These are phyloP conservation scores for Chrysolina haemoptera DNA, from an alignment of 2,888 invertebrate species.

Conservation along the genomic window DNA sequence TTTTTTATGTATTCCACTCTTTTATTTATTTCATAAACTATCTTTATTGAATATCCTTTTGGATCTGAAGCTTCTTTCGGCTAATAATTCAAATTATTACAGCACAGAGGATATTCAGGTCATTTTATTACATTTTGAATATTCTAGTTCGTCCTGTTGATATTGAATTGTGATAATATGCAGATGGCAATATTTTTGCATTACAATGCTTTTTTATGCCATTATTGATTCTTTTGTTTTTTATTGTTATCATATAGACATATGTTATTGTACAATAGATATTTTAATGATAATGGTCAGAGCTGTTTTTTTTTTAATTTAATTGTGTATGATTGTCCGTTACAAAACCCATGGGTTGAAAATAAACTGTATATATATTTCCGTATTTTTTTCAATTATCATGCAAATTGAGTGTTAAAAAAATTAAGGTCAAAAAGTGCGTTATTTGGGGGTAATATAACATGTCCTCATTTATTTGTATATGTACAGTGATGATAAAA, in stretches of 20 bases:
- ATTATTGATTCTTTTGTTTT: slow-evolving; percentile 47
- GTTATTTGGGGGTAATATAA: too few species aligned
- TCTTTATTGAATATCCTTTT: too few species aligned
- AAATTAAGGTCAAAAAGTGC: background rate
- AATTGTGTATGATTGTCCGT: slow-evolving; percentile 57
- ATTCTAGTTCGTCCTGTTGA: background rate
- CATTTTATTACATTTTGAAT: slow-evolving; percentile 17
- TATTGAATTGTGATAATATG: slow-evolving; percentile 26
- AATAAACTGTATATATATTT: slow-evolving; percentile 45
- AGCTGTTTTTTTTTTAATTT: slow-evolving; percentile 42
- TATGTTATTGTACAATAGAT: slow-evolving; percentile 48
- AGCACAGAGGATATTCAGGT: background rate
- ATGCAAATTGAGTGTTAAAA: background rate
- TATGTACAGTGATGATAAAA: too few species aligned
- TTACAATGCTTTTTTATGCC: slow-evolving; percentile 52
- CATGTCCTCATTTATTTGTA: too few species aligned
- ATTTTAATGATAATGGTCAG: slow-evolving; percentile 40
- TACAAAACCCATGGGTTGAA: slow-evolving; percentile 37
- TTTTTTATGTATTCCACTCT: too few species aligned
- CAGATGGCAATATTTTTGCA: slow-evolving; percentile 61
- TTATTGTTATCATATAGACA: slow-evolving; percentile 45
- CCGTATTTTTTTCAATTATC: background rate
- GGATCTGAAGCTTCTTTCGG: too few species aligned
- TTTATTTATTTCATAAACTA: too few species aligned
- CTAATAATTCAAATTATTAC: background rate